These are phyloP conservation scores for Brienomyrus brachyistius DNA, from an alignment of 2,113 vertebrate genomes.

Conservation along the genomic window DNA sequence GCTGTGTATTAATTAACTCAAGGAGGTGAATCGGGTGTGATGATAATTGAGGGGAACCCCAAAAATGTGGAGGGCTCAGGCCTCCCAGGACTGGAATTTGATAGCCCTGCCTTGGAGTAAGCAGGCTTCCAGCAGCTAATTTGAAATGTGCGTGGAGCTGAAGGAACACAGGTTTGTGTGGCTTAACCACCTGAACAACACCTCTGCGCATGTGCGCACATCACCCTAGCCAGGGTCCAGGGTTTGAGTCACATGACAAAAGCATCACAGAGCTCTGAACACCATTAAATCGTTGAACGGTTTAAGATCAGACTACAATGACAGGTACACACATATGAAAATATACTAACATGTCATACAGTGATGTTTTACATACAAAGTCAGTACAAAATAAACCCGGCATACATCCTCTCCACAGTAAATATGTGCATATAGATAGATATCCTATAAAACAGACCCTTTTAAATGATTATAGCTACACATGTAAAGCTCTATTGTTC, in stretches of 20 bases:
- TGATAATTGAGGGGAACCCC: too few species aligned
- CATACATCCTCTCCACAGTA: slow-evolving; percentile 71
- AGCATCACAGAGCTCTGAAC: slow-evolving; percentile 32
- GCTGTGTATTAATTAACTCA: too few species aligned
- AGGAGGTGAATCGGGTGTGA: too few species aligned
- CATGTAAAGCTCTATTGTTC: slow-evolving; percentile 78
- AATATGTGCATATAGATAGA: slow-evolving; percentile 70
- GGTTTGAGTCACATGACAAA: slow-evolving; percentile 40
- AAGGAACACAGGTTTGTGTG: slow-evolving; percentile 32
- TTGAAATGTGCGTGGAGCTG: neutral
- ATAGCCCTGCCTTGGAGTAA: neutral
- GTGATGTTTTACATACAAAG: slow-evolving; percentile 65
- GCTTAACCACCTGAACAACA: slow-evolving; percentile 19
- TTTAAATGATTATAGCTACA: slow-evolving; percentile 68
- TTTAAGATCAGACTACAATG: slow-evolving; percentile 29
- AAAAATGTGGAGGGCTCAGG: too few species aligned
- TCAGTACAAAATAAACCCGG: slow-evolving; percentile 81
- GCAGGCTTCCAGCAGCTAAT: neutral
- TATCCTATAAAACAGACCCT: slow-evolving; percentile 41
- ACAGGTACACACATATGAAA: slow-evolving; percentile 32
- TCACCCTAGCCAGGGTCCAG: slow-evolving; percentile 27
- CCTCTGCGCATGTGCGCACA: neutral
- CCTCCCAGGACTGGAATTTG: too few species aligned
- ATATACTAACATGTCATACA: slow-evolving; percentile 46
- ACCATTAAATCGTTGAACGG: slow-evolving; percentile 30